These are phyloP conservation scores for Rhinichthys osculus DNA, from an alignment of 2,797 vertebrate species.

Conservation along the genomic window DNA sequence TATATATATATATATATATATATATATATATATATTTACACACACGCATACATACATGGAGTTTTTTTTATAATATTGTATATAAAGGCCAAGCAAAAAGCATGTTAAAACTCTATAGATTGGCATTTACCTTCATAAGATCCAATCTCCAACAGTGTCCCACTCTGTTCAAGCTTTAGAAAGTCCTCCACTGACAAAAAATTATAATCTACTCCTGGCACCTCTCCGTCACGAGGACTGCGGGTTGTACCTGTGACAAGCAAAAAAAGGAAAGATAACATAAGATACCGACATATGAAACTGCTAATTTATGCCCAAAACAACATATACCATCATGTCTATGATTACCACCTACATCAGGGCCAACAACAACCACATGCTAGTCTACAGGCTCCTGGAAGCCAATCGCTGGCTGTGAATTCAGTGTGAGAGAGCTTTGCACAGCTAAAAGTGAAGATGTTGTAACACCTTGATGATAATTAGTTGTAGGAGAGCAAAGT, in stretches of 20 bases:
- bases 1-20: no score
- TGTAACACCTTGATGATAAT: constrained; percentile 43
- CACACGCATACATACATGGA: no score
- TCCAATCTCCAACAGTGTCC: constrained; percentile 95
- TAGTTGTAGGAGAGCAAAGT: constrained; percentile 32
- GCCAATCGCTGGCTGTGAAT: constrained; percentile 58
- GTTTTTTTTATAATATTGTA: no score
- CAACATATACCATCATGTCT: constrained; percentile 24
- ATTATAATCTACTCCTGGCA: constrained; percentile 95
- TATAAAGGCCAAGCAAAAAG: background rate
- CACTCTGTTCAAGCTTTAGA: constrained; percentile 90
- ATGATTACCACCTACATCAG: constrained; percentile 38
- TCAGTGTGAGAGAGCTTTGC: constrained; percentile 61
- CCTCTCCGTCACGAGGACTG: constrained; percentile 92
- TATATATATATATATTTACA: no score
- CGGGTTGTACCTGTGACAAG: constrained; percentile 91
- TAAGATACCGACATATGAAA: background rate
- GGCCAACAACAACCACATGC: constrained; percentile 42
- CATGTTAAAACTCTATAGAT: background rate
- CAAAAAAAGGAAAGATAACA: constrained; percentile 49
- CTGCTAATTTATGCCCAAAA: constrained; percentile 31
- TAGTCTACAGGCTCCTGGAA: constrained; percentile 66
- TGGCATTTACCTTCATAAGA: constrained; percentile 91
- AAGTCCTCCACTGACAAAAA: constrained; percentile 96
- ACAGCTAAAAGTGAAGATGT: constrained; percentile 42